Conservation (phyloP, 2,113 vertebrate species). For the Pelusios castaneus region DNA sequence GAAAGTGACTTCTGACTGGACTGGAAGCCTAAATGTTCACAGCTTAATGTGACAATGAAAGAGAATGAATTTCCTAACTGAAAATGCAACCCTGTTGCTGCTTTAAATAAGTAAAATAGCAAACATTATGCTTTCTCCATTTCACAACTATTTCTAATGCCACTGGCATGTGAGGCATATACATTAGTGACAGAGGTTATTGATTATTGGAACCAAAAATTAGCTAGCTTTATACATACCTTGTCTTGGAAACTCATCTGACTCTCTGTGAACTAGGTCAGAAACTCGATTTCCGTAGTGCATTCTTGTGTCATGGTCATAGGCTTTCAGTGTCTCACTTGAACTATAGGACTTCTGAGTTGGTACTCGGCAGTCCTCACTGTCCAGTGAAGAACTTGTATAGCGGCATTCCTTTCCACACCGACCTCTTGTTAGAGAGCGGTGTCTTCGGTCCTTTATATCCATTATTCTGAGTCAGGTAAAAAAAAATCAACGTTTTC, state of each 20-base stretch:
- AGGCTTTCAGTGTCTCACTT: slow-evolving; percentile 95
- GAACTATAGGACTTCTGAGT: slow-evolving; percentile 98
- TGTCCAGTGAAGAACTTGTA: slow-evolving; percentile 91
- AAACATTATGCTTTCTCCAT: not conserved
- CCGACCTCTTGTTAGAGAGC: slow-evolving; percentile 88
- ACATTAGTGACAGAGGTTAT: not conserved
- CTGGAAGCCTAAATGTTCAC: not conserved
- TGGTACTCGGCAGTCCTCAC: slow-evolving; percentile 92
- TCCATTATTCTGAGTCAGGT: slow-evolving; percentile 81
- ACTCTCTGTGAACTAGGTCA: slow-evolving; percentile 94
- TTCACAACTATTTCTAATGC: not conserved
- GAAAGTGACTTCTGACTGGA: not conserved
- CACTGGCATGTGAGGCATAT: not conserved
- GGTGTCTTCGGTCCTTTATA: slow-evolving; percentile 91
- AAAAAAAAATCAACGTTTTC: not conserved
- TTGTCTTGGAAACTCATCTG: slow-evolving; percentile 94
- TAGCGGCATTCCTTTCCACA: slow-evolving; percentile 93
- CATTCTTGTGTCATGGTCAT: slow-evolving; percentile 93
- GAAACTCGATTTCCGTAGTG: slow-evolving; percentile 92
- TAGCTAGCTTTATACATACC: slow-evolving; percentile 75
- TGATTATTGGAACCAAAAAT: not conserved
- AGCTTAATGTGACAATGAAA: not conserved
- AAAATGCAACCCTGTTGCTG: not conserved
- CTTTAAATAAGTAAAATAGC: not conserved
- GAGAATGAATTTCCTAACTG: not conserved